Percentiles rank a stretch among this genome's conserved stretches.
These are phyloP conservation scores for Anticlea derivata DNA, from an alignment of 2,888 invertebrate species.

Conservation along the genomic window DNA sequence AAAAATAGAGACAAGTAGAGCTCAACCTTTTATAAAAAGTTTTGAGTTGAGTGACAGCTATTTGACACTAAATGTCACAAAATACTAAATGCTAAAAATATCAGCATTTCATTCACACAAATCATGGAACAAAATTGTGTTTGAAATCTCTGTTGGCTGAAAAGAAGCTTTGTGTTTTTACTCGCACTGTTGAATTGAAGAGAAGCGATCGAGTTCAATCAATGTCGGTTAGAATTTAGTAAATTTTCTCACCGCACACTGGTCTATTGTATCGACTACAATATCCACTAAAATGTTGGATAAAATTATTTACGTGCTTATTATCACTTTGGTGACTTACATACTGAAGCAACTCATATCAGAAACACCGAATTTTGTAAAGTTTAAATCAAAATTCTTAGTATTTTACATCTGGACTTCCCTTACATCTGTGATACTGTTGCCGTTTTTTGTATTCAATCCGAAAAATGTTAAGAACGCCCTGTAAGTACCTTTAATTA, in stretches of 20 bases:
- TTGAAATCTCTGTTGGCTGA: not conserved
- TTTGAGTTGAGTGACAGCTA: too few relatives aligned
- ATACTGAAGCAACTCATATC: conserved; percentile 76
- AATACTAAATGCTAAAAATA: not conserved
- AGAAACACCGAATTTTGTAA: conserved; percentile 77
- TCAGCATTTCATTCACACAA: not conserved
- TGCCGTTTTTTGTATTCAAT: conserved; percentile 78
- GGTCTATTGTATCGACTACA: conserved; percentile 11
- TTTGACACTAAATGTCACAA: not conserved
- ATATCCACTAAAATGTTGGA: conserved; percentile 62
- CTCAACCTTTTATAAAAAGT: too few relatives aligned
- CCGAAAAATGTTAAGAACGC: conserved; percentile 81
- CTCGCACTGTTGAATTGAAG: conserved; percentile 5
- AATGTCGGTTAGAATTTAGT: not conserved
- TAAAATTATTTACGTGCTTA: conserved; percentile 66
- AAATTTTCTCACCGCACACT: not conserved
- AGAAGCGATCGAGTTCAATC: conserved; percentile 4
- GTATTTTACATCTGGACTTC: conserved; percentile 76
- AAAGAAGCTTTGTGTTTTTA: conserved; percentile 3
- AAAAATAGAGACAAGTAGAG: too few relatives aligned
- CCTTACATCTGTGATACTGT: conserved; percentile 64
- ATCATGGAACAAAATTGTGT: not conserved
- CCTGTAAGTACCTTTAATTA: conserved; percentile 67
- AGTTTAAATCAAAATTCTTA: conserved; percentile 79
- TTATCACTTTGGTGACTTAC: conserved; percentile 66